Base-by-base conservation (phyloP, 2,888 invertebrate genomes). In the Bembecia ichneumoniformis region DNA sequence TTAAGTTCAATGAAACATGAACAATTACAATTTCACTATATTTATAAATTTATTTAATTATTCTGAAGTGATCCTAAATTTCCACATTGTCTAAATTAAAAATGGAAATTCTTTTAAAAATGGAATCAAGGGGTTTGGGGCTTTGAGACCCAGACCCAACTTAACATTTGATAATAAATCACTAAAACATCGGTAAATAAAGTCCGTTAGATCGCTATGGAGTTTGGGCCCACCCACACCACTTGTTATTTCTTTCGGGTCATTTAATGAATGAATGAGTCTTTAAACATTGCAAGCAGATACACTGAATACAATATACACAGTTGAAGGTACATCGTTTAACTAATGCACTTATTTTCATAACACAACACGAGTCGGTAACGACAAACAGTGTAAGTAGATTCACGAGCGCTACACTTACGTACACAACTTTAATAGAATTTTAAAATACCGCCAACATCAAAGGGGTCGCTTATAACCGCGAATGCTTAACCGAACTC, bases 121-220 rank as follows among this genome's bases (percentile, higher is more conserved):
- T 64, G 67, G 58, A 61, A 68, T 66, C 65, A 65, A 67, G 63
- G 54, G 51, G 54, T 35, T 53, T 52, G 49, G 54, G 51, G 49
- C 51, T 48, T 48, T 11, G 51, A 48, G 57, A 61, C 58, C 58
- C 57, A 52, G 51, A 54, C 54, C 57, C 56, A 56, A 56, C 59
- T 16, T 60, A 55, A 56, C 57, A 55, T 55, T 59, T 51, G 55
- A 62, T 56, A 63, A 71, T 74, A 73, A 72, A 71, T 74, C 66
- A 71, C 62, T 58, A 50, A 60, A 62, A 60, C 60, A 66, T 71
- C 66, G 66, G 64, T 66, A 67, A 62, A 68, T 62, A 61, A 56
- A 55, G 57, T 53, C 55, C 58, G 57, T 52, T 56, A 55, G 58
- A 61, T 58, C 58, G 56, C 53, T 49, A 47, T 46, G 53, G 55